Conservation (phyloP, 2,797 vertebrate species). For the Miichthys miiuy region DNA sequence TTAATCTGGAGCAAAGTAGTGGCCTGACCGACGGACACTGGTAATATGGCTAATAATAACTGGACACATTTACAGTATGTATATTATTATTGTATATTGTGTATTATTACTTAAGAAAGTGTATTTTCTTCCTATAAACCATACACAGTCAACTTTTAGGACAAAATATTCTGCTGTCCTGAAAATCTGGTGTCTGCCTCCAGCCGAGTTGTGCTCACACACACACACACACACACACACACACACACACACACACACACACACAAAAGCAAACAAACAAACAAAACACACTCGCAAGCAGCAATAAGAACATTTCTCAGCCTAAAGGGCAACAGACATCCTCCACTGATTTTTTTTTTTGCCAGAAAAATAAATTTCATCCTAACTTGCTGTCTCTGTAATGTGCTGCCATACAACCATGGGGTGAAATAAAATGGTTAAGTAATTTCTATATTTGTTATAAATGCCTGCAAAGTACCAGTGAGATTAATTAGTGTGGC, state of each 20-base stretch:
- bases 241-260: slow-evolving; percentile 15
- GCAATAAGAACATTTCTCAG: not conserved
- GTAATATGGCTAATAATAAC: not conserved
- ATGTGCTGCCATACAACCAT: slow-evolving; percentile 34
- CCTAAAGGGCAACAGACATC: slow-evolving; percentile 35
- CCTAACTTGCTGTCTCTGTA: slow-evolving; percentile 21
- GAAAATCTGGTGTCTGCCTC: slow-evolving; percentile 21
- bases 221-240: slow-evolving; percentile 8
- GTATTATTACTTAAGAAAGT: not conserved
- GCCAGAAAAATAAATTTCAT: slow-evolving; percentile 33
- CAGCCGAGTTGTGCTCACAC: slow-evolving; percentile 7
- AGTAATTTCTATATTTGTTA: slow-evolving; percentile 47
- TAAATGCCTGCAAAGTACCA: slow-evolving; percentile 44
- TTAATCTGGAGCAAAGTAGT: not conserved
- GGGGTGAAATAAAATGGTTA: slow-evolving; percentile 27
- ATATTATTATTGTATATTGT: no score
- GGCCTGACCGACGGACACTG: no score
- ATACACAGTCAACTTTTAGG: not conserved
- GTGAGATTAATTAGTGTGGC: slow-evolving; percentile 59
- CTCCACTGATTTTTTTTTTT: slow-evolving; percentile 24
- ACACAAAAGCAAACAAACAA: not conserved
- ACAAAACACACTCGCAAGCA: not conserved
- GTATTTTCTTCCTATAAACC: not conserved
- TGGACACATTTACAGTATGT: not conserved
- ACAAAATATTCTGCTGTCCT: slow-evolving; percentile 1